Evolutionary conservation across 2,113 vertebrate genomes (phyloP).

Genomic region (Chauna torquata): DNA sequence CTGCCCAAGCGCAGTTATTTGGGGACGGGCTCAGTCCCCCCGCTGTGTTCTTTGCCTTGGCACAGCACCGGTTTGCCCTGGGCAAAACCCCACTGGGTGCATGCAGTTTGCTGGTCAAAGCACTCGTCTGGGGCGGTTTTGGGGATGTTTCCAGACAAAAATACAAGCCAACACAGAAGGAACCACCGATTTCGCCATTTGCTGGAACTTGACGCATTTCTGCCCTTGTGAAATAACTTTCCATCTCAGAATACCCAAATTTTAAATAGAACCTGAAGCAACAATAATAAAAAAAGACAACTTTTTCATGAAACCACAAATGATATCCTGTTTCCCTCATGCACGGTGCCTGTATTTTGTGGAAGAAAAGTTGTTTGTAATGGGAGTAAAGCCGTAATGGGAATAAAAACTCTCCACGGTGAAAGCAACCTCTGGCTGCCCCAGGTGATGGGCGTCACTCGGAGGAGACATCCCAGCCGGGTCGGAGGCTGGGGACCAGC

Average conservation of each 20-base stretch:
- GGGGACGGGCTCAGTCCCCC: background rate
- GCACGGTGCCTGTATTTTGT: background rate
- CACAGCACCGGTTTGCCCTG: background rate
- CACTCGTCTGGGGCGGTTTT: background rate
- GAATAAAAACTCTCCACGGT: background rate
- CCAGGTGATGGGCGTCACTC: background rate
- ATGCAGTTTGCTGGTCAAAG: background rate
- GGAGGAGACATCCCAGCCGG: background rate
- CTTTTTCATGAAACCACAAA: conserved; percentile 33
- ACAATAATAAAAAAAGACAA: background rate
- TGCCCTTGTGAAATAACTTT: conserved; percentile 33
- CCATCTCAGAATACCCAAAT: background rate
- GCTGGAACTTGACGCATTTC: background rate
- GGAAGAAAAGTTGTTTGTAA: background rate
- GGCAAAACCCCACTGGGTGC: background rate
- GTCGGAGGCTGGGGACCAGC: background rate
- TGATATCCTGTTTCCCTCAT: conserved; percentile 39
- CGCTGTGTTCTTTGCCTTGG: background rate
- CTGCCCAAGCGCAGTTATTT: background rate
- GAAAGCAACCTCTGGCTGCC: background rate
- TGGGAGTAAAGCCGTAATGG: background rate
- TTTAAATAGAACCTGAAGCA: conserved; percentile 47
- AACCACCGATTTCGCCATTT: background rate
- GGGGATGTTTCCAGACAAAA: background rate
- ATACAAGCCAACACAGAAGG: background rate